phyloP scores from a whole-genome alignment of 2,888 invertebrate species.

The Axea sp. region DNA sequence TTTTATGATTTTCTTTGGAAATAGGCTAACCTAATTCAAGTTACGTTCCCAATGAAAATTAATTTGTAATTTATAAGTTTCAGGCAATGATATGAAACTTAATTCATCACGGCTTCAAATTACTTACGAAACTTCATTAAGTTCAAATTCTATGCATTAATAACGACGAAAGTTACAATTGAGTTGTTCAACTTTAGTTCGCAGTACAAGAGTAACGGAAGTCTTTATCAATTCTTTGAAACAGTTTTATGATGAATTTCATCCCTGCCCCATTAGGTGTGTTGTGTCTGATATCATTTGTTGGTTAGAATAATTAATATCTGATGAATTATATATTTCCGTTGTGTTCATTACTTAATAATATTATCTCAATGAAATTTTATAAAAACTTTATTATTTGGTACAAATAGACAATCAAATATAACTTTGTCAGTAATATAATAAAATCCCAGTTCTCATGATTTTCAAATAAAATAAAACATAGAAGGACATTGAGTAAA shows the following conservation, averaged over 20 bases:
- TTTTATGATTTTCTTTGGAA: conserved; percentile 22
- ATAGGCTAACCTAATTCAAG: conserved; percentile 32
- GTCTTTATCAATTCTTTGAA: conserved; percentile 57
- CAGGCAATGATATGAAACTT: conserved; percentile 60
- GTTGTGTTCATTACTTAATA: too few species aligned
- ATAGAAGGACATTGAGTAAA: too few species aligned
- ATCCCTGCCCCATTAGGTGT: conserved; percentile 15
- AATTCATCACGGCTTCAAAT: conserved; percentile 62
- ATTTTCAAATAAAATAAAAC: too few species aligned
- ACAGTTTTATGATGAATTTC: conserved; percentile 50
- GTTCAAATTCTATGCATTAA: conserved; percentile 63
- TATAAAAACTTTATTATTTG: too few species aligned
- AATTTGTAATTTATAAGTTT: conserved; percentile 60
- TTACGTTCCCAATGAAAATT: conserved; percentile 56
- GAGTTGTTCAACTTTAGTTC: conserved; percentile 60
- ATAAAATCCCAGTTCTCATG: too few species aligned
- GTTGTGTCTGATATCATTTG: too few species aligned
- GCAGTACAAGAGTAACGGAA: conserved; percentile 58
- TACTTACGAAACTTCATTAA: conserved; percentile 63
- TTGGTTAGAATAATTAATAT: too few species aligned
- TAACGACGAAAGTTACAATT: conserved; percentile 63
- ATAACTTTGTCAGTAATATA: too few species aligned
- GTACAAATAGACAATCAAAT: too few species aligned
- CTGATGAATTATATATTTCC: too few species aligned
- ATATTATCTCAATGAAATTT: too few species aligned